Evolutionary conservation across 2,888 invertebrate genomes (phyloP), one percentile per base, ranked within the genome.

Genomic region (Calliphora vomitoria): DNA sequence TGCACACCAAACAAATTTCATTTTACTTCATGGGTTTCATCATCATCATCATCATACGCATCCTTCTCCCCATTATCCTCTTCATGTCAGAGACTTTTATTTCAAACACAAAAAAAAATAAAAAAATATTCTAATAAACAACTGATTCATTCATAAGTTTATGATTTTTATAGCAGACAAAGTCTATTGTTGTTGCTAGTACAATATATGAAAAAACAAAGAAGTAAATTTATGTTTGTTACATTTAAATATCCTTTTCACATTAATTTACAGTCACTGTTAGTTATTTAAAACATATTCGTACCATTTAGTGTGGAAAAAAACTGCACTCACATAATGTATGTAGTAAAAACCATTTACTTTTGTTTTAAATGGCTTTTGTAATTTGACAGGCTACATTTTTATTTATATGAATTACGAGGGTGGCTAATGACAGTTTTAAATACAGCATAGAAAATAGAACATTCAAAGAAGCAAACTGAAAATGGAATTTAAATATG

Each of bases 211-310:
- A 38, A n/a, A 15, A 13, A 35, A 62, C n/a, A n/a, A 13, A 20
- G 11, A 35, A 62, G 31, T 58, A 11, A 31, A 58, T 58, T 13
- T 58, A 58, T 58, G 58, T 55, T 55, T 18, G 38, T 58, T 55
- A 72, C 38, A 72, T 72, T 72, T 55, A 72, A 72, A 72, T 55
- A 72, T 72, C 35, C 18, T 72, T 72, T 72, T 55, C 11, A 38
- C 55, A 38, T 72, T 72, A 58, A 41, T 72, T n/a, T 50, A 11
- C n/a, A 8, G n/a, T 66, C 18, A 66, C 41, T 44, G 15, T n/a
- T 38, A 35, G 35, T 35, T 35, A 38, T 64, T 64, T 64, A n/a
- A 38, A 38, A 38, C 50, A 50, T 15, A 50, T 15, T n/a, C n/a
- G 5, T 47, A 1, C 15, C 13, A 15, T 47, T 47, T 47, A 47